Percentiles rank a stretch among this genome's conserved stretches.
phyloP scores from a whole-genome alignment of 1,140 invertebrate genomes.

The Sycobia sp. region DNA sequence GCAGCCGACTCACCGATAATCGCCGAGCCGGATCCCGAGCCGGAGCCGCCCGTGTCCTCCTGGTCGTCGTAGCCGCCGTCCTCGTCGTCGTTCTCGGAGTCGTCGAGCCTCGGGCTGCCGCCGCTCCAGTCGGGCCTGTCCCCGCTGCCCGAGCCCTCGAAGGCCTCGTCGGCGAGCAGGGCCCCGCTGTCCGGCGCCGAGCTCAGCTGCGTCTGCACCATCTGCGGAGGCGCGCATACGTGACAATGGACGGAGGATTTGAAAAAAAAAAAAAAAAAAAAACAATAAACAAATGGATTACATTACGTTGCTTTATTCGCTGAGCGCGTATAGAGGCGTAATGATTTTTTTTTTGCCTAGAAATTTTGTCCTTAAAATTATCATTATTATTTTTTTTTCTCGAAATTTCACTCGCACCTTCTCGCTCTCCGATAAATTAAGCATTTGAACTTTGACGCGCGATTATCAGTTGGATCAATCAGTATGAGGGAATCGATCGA shows the following conservation, averaged over 20 bases:
- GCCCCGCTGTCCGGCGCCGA: constrained; percentile 51
- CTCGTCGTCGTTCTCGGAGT: constrained; percentile 49
- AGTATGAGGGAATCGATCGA: too few relatives aligned
- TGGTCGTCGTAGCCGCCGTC: constrained; percentile 44
- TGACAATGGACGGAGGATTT: neutral
- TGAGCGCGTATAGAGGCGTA: too few relatives aligned
- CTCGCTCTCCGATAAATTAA: too few relatives aligned
- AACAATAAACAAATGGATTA: neutral
- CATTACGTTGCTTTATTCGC: neutral
- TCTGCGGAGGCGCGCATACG: constrained; percentile 37
- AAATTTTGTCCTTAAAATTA: too few relatives aligned
- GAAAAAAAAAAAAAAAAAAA: neutral
- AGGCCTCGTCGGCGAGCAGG: constrained; percentile 53
- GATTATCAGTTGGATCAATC: too few relatives aligned
- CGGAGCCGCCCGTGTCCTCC: constrained; percentile 54
- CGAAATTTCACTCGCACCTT: too few relatives aligned
- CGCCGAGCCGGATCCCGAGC: constrained; percentile 55
- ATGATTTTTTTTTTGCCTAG: too few relatives aligned
- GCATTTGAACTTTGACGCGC: too few relatives aligned
- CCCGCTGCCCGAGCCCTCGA: constrained; percentile 58
- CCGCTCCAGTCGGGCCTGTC: constrained; percentile 47
- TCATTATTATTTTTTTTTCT: too few relatives aligned
- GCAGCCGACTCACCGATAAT: constrained; percentile 36
- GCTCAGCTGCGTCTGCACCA: constrained; percentile 55
- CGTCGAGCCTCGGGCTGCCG: constrained; percentile 26